Conservation (phyloP, 2,888 invertebrate genomes). For the Pterostichus madidus region DNA sequence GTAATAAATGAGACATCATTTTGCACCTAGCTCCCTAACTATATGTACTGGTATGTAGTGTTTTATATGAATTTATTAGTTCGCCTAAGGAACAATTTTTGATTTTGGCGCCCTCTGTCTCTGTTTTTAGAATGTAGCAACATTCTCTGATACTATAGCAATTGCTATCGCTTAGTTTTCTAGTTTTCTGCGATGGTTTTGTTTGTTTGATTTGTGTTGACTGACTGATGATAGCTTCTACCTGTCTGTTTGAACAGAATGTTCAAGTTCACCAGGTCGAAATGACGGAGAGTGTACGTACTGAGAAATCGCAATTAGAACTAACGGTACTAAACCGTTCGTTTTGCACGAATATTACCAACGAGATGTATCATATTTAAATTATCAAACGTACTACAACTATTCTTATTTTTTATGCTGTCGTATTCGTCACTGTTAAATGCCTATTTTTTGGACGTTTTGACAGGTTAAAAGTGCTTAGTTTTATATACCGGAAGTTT, state of each 20-base stretch:
- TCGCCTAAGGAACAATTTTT: too few relatives aligned
- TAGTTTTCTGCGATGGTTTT: constrained; percentile 26
- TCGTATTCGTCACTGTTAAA: not conserved
- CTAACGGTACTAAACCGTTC: constrained; percentile 61
- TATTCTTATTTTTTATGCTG: constrained; percentile 32
- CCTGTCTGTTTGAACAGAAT: constrained; percentile 39
- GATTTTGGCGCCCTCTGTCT: too few relatives aligned
- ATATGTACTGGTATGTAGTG: too few relatives aligned
- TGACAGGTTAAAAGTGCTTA: constrained; percentile 16
- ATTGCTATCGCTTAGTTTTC: not conserved
- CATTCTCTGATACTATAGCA: not conserved
- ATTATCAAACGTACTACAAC: constrained; percentile 9
- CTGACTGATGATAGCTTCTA: constrained; percentile 40
- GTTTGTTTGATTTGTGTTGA: not conserved
- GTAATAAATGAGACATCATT: too few relatives aligned
- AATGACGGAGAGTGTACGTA: constrained; percentile 46
- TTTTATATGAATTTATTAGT: too few relatives aligned
- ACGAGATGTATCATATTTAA: constrained; percentile 13
- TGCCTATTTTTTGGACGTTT: not conserved
- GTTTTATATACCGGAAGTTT: constrained; percentile 2
- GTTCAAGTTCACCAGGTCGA: constrained; percentile 50
- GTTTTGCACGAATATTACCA: constrained; percentile 38
- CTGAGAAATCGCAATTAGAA: constrained; percentile 64
- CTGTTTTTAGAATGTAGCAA: not conserved
- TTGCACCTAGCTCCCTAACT: too few relatives aligned